A percentile compares a stretch with the other conserved stretches of the same genome.
Conservation (phyloP, 2,797 vertebrate species). For the Melanotaenia pygmaea region DNA sequence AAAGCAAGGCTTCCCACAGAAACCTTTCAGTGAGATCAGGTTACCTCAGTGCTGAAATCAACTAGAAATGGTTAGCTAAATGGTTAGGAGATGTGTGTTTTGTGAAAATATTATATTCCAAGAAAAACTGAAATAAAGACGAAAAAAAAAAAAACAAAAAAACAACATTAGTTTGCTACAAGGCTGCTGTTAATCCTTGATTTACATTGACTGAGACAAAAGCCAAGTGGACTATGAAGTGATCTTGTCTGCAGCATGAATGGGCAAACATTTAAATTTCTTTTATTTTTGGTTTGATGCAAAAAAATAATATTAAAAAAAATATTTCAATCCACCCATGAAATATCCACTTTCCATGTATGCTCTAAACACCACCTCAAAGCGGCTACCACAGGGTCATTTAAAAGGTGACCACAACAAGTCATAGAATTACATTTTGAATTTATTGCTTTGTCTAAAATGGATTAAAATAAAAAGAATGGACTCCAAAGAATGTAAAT, state of each 20-base stretch:
- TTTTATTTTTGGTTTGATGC: not conserved
- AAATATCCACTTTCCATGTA: not conserved
- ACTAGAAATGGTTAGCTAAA: conserved; percentile 37
- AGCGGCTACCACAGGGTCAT: not conserved
- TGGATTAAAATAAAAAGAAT: not conserved
- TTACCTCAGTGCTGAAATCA: conserved; percentile 40
- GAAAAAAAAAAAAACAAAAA: conserved; percentile 24
- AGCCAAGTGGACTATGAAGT: conserved; percentile 10
- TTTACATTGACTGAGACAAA: conserved; percentile 23
- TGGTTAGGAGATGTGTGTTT: conserved; percentile 52
- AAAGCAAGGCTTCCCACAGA: conserved; percentile 45
- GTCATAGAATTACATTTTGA: not conserved
- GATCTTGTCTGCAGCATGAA: conserved; percentile 29
- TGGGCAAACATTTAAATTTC: conserved; percentile 19
- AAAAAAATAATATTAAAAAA: no score
- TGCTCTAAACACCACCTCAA: not conserved
- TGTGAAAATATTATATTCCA: conserved; percentile 29
- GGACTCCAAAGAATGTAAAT: not conserved
- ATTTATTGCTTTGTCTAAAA: not conserved
- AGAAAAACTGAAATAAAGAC: conserved; percentile 57
- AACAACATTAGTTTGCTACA: conserved; percentile 46
- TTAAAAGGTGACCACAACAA: not conserved
- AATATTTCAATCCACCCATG: not conserved
- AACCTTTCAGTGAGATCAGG: conserved; percentile 54
- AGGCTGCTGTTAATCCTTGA: conserved; percentile 27